These are phyloP conservation scores for Lagothrix lagotricha DNA, from an alignment of 2,797 vertebrate species.

Conservation along the genomic window DNA sequence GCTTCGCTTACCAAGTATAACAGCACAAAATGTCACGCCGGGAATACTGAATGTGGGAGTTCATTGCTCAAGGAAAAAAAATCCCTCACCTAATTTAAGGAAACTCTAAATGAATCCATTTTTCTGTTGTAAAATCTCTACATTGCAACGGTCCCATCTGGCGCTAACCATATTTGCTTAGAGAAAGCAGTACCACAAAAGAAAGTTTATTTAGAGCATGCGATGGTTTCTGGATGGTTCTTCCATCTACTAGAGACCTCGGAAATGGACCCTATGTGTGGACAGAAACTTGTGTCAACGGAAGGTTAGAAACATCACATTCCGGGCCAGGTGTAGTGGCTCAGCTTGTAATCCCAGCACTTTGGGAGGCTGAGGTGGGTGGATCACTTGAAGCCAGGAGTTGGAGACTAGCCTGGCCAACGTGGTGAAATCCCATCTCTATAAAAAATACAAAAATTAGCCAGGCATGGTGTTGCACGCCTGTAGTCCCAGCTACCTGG, in stretches of 20 bases:
- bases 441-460: neutral
- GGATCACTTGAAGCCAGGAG: neutral
- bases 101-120: constrained; percentile 42
- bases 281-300: neutral
- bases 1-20: neutral
- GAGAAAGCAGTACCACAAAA: neutral
- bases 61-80: neutral
- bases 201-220: constrained; percentile 3
- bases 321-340: neutral
- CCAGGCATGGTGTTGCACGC: neutral
- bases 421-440: neutral
- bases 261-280: neutral
- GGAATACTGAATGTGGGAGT: neutral
- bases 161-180: neutral
- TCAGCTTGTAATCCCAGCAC: neutral
- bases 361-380: neutral
- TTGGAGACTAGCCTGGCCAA: neutral
- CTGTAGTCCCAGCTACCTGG: neutral
- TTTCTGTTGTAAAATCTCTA: constrained; percentile 3
- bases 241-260: neutral
- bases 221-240: neutral
- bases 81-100: constrained; percentile 38
- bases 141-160: constrained; percentile 14
- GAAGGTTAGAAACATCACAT: neutral
- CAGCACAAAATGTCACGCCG: neutral